A percentile compares a stretch with the other conserved stretches of the same genome.
phyloP scores from a whole-genome alignment of 1,140 invertebrate species.

The Cheumatopsyche charites region DNA sequence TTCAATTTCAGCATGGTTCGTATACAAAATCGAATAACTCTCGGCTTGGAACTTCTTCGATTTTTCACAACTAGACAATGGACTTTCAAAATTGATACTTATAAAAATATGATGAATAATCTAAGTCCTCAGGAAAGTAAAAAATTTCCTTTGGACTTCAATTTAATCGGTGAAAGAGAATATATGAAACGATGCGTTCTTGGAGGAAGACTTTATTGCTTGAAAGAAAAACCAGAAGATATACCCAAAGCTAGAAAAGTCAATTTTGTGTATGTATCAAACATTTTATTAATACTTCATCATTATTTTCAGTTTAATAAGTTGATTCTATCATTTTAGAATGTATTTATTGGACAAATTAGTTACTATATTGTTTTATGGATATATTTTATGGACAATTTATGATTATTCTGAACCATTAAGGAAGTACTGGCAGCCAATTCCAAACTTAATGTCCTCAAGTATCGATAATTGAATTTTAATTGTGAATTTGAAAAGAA shows the following conservation, averaged over 20 bases:
- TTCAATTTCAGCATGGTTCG: constrained; percentile 59
- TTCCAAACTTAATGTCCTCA: too few relatives aligned
- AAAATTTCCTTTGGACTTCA: constrained; percentile 64
- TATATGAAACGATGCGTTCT: constrained; percentile 58
- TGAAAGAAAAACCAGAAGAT: constrained; percentile 66
- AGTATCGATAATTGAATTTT: too few relatives aligned
- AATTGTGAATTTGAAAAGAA: too few relatives aligned
- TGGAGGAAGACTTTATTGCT: constrained; percentile 64
- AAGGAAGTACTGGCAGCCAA: too few relatives aligned
- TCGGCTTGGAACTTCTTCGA: constrained; percentile 65
- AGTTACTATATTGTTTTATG: constrained; percentile 5
- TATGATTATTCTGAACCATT: constrained; percentile 15
- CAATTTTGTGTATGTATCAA: constrained; percentile 7
- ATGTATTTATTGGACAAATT: constrained; percentile 21
- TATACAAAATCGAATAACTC: constrained; percentile 60
- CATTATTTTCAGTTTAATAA: too few relatives aligned
- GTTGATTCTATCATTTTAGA: background rate
- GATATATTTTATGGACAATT: constrained; percentile 18
- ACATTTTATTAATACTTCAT: too few relatives aligned
- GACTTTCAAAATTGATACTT: constrained; percentile 64
- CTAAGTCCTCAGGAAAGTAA: constrained; percentile 65
- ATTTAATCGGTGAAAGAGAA: constrained; percentile 51
- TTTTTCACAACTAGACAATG: constrained; percentile 77
- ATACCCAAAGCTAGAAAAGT: constrained; percentile 49
- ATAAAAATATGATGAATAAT: constrained; percentile 60